phyloP scores from a whole-genome alignment of 2,113 vertebrate genomes.

The Blennius ocellaris region DNA sequence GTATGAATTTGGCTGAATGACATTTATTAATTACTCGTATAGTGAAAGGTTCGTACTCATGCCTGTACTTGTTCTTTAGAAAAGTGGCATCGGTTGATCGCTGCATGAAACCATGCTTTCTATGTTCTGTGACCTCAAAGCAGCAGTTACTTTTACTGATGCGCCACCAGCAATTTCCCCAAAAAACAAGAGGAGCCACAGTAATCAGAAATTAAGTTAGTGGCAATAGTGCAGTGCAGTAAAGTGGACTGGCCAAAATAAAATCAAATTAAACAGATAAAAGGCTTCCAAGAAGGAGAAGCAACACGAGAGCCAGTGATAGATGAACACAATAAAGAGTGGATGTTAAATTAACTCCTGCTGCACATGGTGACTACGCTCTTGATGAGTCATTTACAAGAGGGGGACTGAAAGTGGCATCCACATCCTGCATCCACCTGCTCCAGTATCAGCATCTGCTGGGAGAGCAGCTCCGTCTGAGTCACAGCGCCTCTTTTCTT shows the following conservation, averaged over 20 bases:
- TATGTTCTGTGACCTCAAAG: no score
- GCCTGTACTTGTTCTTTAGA: no score
- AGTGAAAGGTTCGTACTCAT: no score
- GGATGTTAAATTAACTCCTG: constrained; percentile 36
- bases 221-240: neutral
- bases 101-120: no score
- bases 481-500: neutral
- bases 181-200: neutral
- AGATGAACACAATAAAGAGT: constrained; percentile 30
- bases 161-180: neutral
- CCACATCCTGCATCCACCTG: constrained; percentile 9
- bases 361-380: constrained; percentile 10
- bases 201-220: constrained; percentile 1
- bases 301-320: neutral
- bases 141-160: neutral
- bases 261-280: constrained; percentile 10
- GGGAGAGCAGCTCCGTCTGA: no score
- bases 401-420: constrained; percentile 8
- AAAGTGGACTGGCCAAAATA: neutral
- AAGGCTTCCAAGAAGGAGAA: neutral
- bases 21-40: no score
- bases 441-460: neutral
- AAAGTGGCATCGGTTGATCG: no score
- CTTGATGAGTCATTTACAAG: constrained; percentile 27
- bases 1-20: no score